Percentiles rank a stretch among this genome's conserved stretches.
phyloP scores from a whole-genome alignment of 2,797 vertebrate species.

The Acipenser ruthenus region DNA sequence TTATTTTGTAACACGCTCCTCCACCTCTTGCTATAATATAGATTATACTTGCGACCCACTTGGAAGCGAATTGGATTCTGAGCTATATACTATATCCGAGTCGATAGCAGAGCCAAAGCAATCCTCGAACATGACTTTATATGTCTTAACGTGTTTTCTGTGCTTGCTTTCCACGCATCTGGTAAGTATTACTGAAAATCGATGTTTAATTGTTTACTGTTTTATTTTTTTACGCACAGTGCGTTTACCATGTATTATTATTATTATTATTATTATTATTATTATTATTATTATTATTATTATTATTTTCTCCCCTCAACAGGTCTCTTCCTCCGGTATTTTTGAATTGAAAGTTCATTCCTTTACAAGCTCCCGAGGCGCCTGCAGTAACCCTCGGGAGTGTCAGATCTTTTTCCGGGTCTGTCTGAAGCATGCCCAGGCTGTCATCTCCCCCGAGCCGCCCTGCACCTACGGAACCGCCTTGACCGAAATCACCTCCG shows the following conservation, averaged over 20 bases:
- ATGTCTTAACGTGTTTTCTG: slow-evolving; percentile 42
- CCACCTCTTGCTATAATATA: neutral
- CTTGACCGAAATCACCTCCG: slow-evolving; percentile 48
- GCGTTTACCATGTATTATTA: neutral
- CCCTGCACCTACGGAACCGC: slow-evolving; percentile 71
- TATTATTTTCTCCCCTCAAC: slow-evolving; percentile 9
- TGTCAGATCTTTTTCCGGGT: slow-evolving; percentile 78
- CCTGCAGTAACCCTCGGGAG: slow-evolving; percentile 38
- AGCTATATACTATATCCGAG: no score
- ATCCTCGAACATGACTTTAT: slow-evolving; percentile 41
- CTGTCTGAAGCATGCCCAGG: slow-evolving; percentile 71
- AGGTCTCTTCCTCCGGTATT: slow-evolving; percentile 62
- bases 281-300: neutral
- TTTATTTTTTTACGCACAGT: neutral
- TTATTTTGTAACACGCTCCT: neutral
- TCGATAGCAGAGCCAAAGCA: slow-evolving; percentile 24
- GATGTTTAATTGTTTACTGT: neutral
- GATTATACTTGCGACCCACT: neutral
- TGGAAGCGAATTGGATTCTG: slow-evolving; percentile 12
- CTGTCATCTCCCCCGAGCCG: slow-evolving; percentile 57
- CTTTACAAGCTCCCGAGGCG: slow-evolving; percentile 44
- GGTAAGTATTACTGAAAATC: slow-evolving; percentile 50
- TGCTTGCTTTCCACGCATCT: slow-evolving; percentile 36
- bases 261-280: neutral
- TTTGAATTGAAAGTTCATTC: slow-evolving; percentile 80